phyloP scores from a whole-genome alignment of 2,797 vertebrate species.

The Pangasius macronema region DNA sequence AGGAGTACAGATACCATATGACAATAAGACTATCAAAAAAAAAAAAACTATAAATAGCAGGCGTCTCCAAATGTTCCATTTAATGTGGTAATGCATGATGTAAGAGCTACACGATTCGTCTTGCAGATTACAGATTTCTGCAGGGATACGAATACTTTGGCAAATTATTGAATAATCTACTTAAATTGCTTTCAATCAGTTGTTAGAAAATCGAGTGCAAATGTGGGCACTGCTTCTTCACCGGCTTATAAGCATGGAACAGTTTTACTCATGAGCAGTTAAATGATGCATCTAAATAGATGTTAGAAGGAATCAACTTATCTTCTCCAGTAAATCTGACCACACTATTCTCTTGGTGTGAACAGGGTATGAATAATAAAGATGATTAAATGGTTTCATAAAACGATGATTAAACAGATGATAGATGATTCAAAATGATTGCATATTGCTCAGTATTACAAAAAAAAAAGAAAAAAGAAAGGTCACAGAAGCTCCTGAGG shows the following conservation, averaged over 20 bases:
- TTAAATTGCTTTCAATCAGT: not conserved
- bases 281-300: not conserved
- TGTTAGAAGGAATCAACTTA: not conserved
- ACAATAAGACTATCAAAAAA: constrained; percentile 5
- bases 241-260: too few relatives aligned
- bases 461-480: not conserved
- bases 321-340: not conserved
- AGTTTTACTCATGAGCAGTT: too few relatives aligned
- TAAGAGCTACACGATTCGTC: not conserved
- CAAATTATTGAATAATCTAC: not conserved
- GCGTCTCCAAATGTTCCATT: constrained; percentile 41
- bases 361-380: not conserved
- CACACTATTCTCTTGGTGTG: not conserved
- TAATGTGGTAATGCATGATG: constrained; percentile 38
- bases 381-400: too few relatives aligned
- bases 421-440: not conserved
- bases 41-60: constrained; percentile 18
- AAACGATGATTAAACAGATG: not conserved
- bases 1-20: not conserved
- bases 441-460: not conserved
- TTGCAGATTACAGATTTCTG: not conserved
- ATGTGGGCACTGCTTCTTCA: not conserved
- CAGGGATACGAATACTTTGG: not conserved
- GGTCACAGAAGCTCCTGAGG: not conserved
- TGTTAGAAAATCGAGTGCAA: not conserved